Conservation (phyloP, 2,113 vertebrate species). For the Oreocharis arfaki region DNA sequence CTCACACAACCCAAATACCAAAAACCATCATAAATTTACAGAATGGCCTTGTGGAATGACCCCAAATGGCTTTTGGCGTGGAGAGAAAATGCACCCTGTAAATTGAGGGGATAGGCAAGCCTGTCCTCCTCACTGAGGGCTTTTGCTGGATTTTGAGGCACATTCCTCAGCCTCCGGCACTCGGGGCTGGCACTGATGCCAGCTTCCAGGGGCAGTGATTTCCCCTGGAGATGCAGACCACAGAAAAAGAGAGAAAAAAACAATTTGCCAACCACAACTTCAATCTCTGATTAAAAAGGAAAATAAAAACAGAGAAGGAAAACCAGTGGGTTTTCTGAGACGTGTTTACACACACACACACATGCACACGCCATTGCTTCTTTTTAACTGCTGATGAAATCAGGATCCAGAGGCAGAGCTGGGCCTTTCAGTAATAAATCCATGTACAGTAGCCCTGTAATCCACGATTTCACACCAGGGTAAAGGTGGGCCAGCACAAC, state of each 20-base stretch:
- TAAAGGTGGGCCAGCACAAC: not conserved
- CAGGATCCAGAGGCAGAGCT: not conserved
- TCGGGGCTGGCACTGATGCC: not conserved
- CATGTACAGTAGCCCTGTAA: not conserved
- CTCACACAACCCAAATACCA: not conserved
- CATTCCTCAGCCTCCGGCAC: not conserved
- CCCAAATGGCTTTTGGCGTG: not conserved
- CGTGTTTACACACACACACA: not conserved
- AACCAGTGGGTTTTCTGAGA: not conserved
- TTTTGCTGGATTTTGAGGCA: not conserved
- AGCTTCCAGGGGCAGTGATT: not conserved
- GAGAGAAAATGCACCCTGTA: not conserved
- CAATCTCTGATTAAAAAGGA: not conserved
- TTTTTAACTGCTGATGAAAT: not conserved
- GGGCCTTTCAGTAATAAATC: not conserved
- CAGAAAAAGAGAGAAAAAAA: not conserved
- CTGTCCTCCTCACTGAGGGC: not conserved
- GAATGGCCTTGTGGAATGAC: not conserved
- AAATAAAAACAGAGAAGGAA: slow-evolving; percentile 30
- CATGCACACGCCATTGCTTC: not conserved
- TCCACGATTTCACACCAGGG: not conserved
- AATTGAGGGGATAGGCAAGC: not conserved
- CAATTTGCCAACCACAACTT: not conserved
- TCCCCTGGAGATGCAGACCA: not conserved
- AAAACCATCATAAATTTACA: not conserved